phyloP scores from a whole-genome alignment of 2,888 invertebrate species.

The Blera fallax region DNA sequence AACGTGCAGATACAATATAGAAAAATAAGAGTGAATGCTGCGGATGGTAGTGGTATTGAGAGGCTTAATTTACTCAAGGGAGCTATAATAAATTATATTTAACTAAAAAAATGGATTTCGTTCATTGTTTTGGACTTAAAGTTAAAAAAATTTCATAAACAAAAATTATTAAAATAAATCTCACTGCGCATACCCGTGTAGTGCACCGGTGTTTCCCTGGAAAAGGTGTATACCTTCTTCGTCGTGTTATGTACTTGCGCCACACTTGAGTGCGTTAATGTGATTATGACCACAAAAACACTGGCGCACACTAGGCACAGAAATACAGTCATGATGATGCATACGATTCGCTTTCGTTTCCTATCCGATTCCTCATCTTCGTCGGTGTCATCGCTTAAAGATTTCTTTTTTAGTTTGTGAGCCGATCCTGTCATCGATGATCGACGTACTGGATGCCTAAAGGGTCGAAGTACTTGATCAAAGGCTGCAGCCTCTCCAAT shows the following conservation, averaged over 20 bases:
- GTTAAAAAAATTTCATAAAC: neutral
- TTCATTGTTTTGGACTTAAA: too few species aligned
- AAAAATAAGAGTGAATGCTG: too few species aligned
- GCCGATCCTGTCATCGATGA: conserved; percentile 77
- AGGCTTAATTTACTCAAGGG: too few species aligned
- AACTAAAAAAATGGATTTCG: too few species aligned
- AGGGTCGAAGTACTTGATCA: conserved; percentile 80
- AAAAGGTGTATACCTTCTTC: conserved; percentile 86
- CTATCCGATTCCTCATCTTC: conserved; percentile 85
- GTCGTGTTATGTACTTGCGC: conserved; percentile 85
- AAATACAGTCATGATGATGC: conserved; percentile 88
- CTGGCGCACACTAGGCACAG: conserved; percentile 88
- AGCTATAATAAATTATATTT: too few species aligned
- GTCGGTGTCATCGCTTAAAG: conserved; percentile 82
- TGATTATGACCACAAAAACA: conserved; percentile 89
- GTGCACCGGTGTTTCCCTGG: conserved; percentile 82
- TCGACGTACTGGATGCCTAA: conserved; percentile 80
- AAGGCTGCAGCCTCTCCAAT: conserved; percentile 81
- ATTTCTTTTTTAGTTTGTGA: conserved; percentile 80
- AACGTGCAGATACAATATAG: too few species aligned
- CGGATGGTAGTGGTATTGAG: too few species aligned
- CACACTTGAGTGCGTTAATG: conserved; percentile 88
- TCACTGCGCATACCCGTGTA: conserved; percentile 79
- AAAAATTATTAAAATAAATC: neutral
- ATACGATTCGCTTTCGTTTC: conserved; percentile 87